Evolutionary conservation across 2,113 vertebrate genomes (phyloP).

Genomic region (Pelecanoides urinatrix): DNA sequence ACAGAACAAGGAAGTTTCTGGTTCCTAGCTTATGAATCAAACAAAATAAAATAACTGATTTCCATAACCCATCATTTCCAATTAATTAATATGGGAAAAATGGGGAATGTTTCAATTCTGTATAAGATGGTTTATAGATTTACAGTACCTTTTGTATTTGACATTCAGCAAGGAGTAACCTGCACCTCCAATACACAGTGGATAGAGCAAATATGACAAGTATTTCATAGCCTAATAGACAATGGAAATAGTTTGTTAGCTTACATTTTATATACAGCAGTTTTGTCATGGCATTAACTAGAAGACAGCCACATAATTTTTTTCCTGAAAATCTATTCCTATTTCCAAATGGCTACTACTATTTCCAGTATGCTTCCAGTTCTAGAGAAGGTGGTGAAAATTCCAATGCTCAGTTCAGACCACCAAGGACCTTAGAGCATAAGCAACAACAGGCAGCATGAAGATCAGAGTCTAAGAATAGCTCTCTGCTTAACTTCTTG

Average conservation of each 20-base stretch:
- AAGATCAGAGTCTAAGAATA: not conserved
- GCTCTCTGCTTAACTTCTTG: not conserved
- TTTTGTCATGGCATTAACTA: not conserved
- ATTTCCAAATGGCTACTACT: not conserved
- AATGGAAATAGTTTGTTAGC: not conserved
- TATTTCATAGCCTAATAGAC: conserved; percentile 86
- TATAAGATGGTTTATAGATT: not conserved
- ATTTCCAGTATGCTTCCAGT: not conserved
- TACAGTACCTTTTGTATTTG: conserved; percentile 90
- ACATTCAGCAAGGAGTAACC: conserved; percentile 89
- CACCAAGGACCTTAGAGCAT: not conserved
- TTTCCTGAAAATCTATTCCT: not conserved
- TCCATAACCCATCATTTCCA: not conserved
- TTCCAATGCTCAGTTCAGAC: not conserved
- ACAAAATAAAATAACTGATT: not conserved
- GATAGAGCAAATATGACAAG: conserved; percentile 91
- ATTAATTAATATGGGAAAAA: not conserved
- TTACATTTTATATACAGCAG: not conserved
- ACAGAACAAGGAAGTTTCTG: not conserved
- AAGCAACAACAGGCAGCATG: not conserved
- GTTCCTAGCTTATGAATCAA: not conserved
- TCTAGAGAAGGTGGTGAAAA: not conserved
- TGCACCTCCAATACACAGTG: conserved; percentile 90
- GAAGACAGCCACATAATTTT: not conserved
- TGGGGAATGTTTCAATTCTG: not conserved